Evolutionary conservation across 2,888 invertebrate species (phyloP).

Genomic region (Polydrusus pterygomalis): DNA sequence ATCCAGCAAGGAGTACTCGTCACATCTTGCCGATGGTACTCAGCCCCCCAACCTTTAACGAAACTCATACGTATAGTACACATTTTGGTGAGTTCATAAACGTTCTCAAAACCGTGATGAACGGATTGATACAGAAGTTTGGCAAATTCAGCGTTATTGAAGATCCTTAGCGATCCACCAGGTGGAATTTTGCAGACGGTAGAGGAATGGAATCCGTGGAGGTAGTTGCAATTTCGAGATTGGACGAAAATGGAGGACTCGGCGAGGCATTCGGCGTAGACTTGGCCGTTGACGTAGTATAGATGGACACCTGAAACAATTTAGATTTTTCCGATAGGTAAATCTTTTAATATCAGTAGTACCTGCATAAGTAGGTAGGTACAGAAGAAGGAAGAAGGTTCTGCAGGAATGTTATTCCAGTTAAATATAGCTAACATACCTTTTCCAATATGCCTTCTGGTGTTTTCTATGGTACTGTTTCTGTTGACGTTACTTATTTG

Average conservation of each 20-base stretch:
- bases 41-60: constrained; percentile 99
- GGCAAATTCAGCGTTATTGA: constrained; percentile 98
- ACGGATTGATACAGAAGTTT: constrained; percentile 95
- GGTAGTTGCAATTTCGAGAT: constrained; percentile 98
- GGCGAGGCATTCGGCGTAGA: constrained; percentile 97
- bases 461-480: constrained; percentile 98
- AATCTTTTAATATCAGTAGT: too few species aligned
- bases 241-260: constrained; percentile 99
- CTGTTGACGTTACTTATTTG: constrained; percentile 98
- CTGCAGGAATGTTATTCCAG: too few species aligned
- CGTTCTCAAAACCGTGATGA: constrained; percentile 98
- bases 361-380: too few species aligned
- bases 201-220: constrained; percentile 98
- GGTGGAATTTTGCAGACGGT: constrained; percentile 99
- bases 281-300: constrained; percentile 94
- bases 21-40: constrained; percentile 99
- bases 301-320: constrained; percentile 73
- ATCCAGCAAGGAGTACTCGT: constrained; percentile 99
- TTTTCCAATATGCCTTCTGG: constrained; percentile 97
- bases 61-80: constrained; percentile 99
- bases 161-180: constrained; percentile 97
- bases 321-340: background rate
- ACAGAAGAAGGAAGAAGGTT: too few species aligned
- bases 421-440: too few species aligned
- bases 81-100: constrained; percentile 99